Percentiles rank a stretch among this genome's conserved stretches.
These are phyloP conservation scores for Mus spicilegus DNA, from an alignment of 2,113 vertebrate genomes.

Conservation along the genomic window DNA sequence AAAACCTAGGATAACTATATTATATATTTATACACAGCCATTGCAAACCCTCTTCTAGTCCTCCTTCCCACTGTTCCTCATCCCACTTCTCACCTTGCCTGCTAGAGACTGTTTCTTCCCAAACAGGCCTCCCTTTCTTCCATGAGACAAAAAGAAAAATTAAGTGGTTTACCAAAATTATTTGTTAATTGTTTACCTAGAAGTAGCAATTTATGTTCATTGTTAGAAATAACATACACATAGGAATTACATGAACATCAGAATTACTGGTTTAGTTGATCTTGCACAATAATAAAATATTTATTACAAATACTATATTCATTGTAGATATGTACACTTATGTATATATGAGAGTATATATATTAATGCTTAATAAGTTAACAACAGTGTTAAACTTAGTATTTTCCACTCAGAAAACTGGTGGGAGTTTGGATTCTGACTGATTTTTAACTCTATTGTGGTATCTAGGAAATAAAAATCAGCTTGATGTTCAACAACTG, in stretches of 20 bases:
- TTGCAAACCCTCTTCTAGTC: too few species aligned
- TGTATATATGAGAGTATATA: background rate
- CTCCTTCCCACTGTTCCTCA: too few species aligned
- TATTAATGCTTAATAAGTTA: background rate
- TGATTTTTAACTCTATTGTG: background rate
- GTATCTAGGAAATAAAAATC: background rate
- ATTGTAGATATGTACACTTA: background rate
- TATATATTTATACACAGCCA: too few species aligned
- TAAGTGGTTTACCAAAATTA: background rate
- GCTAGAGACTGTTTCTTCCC: too few species aligned
- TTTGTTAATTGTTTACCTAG: background rate
- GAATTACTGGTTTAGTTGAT: background rate
- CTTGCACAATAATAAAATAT: background rate
- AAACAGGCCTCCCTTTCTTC: too few species aligned
- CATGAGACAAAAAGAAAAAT: background rate
- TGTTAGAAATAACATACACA: background rate
- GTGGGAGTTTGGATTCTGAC: background rate
- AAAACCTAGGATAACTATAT: too few species aligned
- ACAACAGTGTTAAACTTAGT: background rate
- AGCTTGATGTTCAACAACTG: too few species aligned
- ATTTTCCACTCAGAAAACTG: background rate
- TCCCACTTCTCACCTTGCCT: too few species aligned
- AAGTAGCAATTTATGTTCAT: background rate
- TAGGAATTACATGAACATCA: background rate
- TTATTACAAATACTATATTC: background rate